Evolutionary conservation across 2,888 invertebrate species (phyloP), one percentile per base, ranked within the genome.

Genomic region (Dynastes grantii): DNA sequence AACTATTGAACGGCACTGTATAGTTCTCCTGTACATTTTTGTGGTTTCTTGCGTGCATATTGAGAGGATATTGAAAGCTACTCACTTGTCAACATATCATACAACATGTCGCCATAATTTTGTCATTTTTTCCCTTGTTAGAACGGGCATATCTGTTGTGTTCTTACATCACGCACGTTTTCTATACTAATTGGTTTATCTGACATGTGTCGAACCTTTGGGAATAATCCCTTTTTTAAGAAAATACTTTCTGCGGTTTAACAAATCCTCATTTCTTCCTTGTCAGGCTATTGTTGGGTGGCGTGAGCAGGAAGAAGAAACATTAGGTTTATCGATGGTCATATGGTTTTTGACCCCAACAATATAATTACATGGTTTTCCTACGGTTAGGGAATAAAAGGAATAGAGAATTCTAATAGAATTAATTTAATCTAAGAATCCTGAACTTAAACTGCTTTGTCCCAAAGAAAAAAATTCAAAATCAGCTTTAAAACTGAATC

Each of bases 31-130:
- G 32, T 37, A 5, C 1, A 37, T 37, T 37, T 32, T 68, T 68
- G 51, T 16, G 51, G 68, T 49, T 16, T 29, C 2, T 82, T 76
- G 83, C 83, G 82, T 81, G 81, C 81, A 22, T 68, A 49, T 68
- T 45, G 45, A 78, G 76, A 78, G 80, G 80, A 84, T 84, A 83
- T 84, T 83, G 83, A 82, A 55, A 85, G 82, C 84, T 83, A 86
- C 85, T 87, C 85, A 86, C 86, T 86, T 88, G 88, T 88, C 88
- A 88, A 88, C 88, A 87, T 88, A 87, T 88, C 88, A 87, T 83
- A 83, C 88, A 87, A 85, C 87, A 87, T 88, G 88, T 87, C 85
- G 87, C 79, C 73, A 70, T 75, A 76, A 78, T 82, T 81, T 76
- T 73, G 58, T 78, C 65, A 71, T 79, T 75, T 79, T 51, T 71